phyloP scores from a whole-genome alignment of 2,888 invertebrate species.

The Apotomis turbidana region DNA sequence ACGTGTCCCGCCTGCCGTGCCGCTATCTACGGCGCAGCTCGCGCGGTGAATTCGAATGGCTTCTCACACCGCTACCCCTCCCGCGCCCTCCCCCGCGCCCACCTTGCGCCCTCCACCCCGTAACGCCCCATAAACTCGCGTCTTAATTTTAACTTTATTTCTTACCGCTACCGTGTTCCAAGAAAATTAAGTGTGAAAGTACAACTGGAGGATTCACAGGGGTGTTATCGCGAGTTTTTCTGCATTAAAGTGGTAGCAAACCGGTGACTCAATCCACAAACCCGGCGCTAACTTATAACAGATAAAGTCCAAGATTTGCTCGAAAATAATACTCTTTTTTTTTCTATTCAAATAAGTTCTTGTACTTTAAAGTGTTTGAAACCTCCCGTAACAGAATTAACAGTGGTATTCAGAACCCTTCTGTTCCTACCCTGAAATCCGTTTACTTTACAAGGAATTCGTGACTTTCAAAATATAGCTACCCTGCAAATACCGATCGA shows the following conservation, averaged over 20 bases:
- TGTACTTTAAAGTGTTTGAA: neutral
- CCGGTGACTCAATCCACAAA: neutral
- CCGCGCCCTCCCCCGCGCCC: slow-evolving; percentile 51
- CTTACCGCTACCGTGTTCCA: slow-evolving; percentile 79
- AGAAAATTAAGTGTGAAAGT: slow-evolving; percentile 82
- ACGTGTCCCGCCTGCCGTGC: slow-evolving; percentile 84
- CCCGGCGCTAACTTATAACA: neutral
- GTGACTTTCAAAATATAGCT: slow-evolving; percentile 10
- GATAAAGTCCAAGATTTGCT: neutral
- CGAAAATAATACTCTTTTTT: neutral
- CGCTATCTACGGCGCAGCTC: slow-evolving; percentile 81
- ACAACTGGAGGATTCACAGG: slow-evolving; percentile 71
- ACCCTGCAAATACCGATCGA: slow-evolving; percentile 21
- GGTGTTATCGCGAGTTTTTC: slow-evolving; percentile 57
- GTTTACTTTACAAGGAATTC: slow-evolving; percentile 26
- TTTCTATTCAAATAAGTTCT: neutral
- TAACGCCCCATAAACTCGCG: slow-evolving; percentile 83
- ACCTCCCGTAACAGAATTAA: neutral
- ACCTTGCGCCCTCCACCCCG: slow-evolving; percentile 71
- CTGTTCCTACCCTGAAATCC: slow-evolving; percentile 6
- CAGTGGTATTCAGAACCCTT: slow-evolving; percentile 10
- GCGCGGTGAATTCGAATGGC: slow-evolving; percentile 82
- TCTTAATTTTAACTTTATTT: slow-evolving; percentile 84
- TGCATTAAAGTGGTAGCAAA: slow-evolving; percentile 15
- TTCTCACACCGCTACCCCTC: slow-evolving; percentile 42